These are phyloP conservation scores for Dipodomys merriami DNA, from an alignment of 2,113 vertebrate species.

Conservation along the genomic window DNA sequence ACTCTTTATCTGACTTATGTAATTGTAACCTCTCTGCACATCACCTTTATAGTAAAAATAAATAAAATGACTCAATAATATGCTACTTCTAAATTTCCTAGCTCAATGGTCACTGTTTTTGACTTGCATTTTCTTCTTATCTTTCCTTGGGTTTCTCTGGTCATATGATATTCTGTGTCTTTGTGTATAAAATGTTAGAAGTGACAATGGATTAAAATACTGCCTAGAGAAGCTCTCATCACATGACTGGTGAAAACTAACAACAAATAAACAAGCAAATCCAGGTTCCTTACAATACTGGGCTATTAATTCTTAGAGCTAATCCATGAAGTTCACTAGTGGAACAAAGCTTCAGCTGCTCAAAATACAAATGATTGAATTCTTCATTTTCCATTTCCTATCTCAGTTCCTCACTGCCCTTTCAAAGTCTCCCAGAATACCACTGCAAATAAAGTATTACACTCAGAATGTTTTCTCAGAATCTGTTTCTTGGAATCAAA, in stretches of 20 bases:
- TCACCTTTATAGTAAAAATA: too few species aligned
- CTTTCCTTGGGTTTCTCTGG: not conserved
- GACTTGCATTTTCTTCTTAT: not conserved
- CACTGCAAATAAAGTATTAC: not conserved
- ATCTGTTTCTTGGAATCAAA: not conserved
- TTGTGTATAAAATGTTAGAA: not conserved
- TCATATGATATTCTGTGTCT: not conserved
- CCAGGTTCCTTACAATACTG: not conserved
- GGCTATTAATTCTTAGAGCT: not conserved
- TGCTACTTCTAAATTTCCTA: not conserved
- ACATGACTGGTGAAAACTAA: not conserved
- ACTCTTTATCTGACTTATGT: too few species aligned
- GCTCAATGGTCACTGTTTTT: not conserved
- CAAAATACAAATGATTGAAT: not conserved
- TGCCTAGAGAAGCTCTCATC: not conserved
- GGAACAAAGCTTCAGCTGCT: not conserved
- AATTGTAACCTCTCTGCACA: too few species aligned
- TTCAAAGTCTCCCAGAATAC: not conserved
- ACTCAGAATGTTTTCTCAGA: not conserved
- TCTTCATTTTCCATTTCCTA: not conserved
- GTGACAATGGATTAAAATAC: not conserved
- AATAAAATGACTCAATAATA: too few species aligned
- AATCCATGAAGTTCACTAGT: not conserved
- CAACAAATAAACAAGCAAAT: not conserved
- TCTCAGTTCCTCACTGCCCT: not conserved